Percentiles rank a stretch among this genome's conserved stretches.
phyloP scores from a whole-genome alignment of 2,888 invertebrate species.

The Lordiphosa andalusiaca region DNA sequence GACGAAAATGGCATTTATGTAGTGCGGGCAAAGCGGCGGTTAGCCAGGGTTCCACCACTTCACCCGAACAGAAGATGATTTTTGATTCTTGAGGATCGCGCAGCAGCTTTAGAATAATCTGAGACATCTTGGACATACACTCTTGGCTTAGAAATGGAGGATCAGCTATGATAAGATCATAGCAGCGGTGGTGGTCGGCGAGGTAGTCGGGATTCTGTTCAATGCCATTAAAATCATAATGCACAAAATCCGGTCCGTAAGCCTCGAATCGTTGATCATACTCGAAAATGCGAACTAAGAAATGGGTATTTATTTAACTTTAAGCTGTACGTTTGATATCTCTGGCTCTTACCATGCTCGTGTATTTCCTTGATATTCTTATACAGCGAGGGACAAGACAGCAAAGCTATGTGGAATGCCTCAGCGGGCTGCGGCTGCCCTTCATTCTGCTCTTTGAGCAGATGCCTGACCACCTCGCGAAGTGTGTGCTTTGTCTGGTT shows the following conservation, averaged over 20 bases:
- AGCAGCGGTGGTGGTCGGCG: constrained; percentile 80
- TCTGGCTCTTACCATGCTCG: constrained; percentile 22
- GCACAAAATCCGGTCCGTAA: constrained; percentile 89
- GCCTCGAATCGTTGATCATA: constrained; percentile 91
- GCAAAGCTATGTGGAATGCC: constrained; percentile 85
- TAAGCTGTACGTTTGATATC: neutral
- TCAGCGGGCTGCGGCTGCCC: neutral
- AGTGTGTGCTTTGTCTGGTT: constrained; percentile 87
- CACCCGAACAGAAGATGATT: constrained; percentile 89
- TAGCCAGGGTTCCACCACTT: constrained; percentile 87
- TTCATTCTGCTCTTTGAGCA: constrained; percentile 75
- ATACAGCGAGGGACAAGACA: constrained; percentile 94
- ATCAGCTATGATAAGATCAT: constrained; percentile 94
- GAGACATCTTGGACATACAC: constrained; percentile 91
- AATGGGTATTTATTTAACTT: neutral
- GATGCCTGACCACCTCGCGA: constrained; percentile 84
- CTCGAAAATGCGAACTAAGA: constrained; percentile 89
- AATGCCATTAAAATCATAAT: constrained; percentile 94
- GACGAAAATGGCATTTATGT: constrained; percentile 86
- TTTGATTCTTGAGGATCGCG: constrained; percentile 79
- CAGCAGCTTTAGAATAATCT: constrained; percentile 87
- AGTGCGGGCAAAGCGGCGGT: constrained; percentile 84
- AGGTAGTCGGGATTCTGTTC: constrained; percentile 83
- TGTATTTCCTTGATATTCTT: constrained; percentile 83
- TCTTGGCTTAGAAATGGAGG: constrained; percentile 97